Evolutionary conservation across 2,113 vertebrate species (phyloP).

Genomic region (Engraulis encrasicolus): DNA sequence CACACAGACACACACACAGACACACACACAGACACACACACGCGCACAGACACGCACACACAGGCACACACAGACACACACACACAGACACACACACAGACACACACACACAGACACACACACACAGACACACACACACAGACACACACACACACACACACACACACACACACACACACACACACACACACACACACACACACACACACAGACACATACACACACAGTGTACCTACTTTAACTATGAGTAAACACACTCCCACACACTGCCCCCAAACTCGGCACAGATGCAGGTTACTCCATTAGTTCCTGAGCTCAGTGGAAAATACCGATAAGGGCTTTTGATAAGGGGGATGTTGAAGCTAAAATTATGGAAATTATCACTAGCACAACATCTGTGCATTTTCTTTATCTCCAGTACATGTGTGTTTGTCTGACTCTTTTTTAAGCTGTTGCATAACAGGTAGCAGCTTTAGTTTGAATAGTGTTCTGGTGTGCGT

Average conservation of each 20-base stretch:
- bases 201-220: too few species aligned
- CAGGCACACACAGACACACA: not conserved
- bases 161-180: not conserved
- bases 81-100: constrained; percentile 87
- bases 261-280: not conserved
- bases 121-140: not conserved
- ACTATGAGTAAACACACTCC: too few species aligned
- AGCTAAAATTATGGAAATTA: not conserved
- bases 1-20: not conserved
- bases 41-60: not conserved
- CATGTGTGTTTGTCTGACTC: not conserved
- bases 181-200: too few species aligned
- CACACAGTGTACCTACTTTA: too few species aligned
- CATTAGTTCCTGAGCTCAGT: not conserved
- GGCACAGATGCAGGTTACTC: not conserved
- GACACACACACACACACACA: not conserved
- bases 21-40: not conserved
- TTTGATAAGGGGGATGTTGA: not conserved
- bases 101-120: not conserved
- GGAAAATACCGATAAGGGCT: not conserved
- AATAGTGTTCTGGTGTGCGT: too few species aligned
- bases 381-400: not conserved
- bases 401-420: not conserved
- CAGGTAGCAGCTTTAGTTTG: too few species aligned
- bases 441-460: not conserved